These are phyloP conservation scores for Agrotis exclamationis DNA, from an alignment of 2,888 invertebrate genomes.

Conservation along the genomic window DNA sequence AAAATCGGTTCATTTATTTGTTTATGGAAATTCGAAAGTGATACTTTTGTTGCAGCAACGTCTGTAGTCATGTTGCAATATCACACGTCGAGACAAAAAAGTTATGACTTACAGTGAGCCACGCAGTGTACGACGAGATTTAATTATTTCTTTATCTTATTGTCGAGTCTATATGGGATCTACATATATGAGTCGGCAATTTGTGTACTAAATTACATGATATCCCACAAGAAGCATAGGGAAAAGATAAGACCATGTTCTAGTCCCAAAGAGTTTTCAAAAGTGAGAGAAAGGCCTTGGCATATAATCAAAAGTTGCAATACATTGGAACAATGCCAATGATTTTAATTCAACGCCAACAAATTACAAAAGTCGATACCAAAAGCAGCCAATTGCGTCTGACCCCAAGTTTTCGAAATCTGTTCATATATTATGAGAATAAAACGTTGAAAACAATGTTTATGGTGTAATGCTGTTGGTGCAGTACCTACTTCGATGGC, in stretches of 20 bases:
- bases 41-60: slow-evolving; percentile 17
- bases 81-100: background rate
- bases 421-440: too few relatives aligned
- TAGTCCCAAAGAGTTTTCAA: background rate
- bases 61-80: slow-evolving; percentile 14
- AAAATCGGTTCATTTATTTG: slow-evolving; percentile 36
- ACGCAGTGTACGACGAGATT: too few relatives aligned
- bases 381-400: background rate
- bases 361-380: background rate
- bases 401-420: background rate
- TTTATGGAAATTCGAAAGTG: slow-evolving; percentile 52
- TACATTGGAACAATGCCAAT: slow-evolving; percentile 36
- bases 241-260: background rate
- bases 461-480: too few relatives aligned
- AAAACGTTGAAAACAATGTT: too few relatives aligned
- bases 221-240: too few relatives aligned
- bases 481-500: too few relatives aligned
- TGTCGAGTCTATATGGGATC: too few relatives aligned
- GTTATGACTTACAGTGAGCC: background rate
- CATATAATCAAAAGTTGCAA: slow-evolving; percentile 15
- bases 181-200: too few relatives aligned
- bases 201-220: too few relatives aligned
- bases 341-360: slow-evolving; percentile 4
- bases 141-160: too few relatives aligned
- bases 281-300: slow-evolving; percentile 8